Base-by-base conservation (phyloP, 2,797 vertebrate species). In the Micrastur ruficollis region DNA sequence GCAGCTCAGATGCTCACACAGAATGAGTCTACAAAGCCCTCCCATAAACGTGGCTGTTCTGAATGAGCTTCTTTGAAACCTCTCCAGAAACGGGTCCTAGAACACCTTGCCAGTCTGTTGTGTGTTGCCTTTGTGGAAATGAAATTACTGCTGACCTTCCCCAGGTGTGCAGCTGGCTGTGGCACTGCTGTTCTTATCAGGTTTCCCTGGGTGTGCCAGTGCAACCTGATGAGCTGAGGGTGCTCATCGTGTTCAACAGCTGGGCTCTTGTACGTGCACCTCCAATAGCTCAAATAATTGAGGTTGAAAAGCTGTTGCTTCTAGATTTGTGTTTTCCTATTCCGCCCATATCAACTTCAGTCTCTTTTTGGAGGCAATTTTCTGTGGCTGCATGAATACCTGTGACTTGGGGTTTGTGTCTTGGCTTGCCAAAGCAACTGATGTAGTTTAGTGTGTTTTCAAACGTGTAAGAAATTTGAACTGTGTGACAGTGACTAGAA, bases 31-130 rank as follows among this genome's bases (percentile, higher is more conserved):
- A 67, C 40, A 59, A 47, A 82, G 38, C 14, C 38, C 31, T 62
- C 21, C 62, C 27, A 27, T 53, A 10, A 58, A 31, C 1, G 23
- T 52, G 61, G 56, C 72, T 79, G 7, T 73, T 84, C 46, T 67
- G 42, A 82, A 89, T 26, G 13, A 44, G 23, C 52, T 62, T 4
- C 58, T 85, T 65, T 68, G 86, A 78, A 78, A 74, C 34, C 98
- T 98, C 97, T 95, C 97, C 98, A 98, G 98, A 98, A 98, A 97
- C 98, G 98, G 98, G 98, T 98, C 98, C 98, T 98, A 98, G 98
- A 98, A 97, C 98, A 70, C 40, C 19, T 97, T 98, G 97, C 98
- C 98, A 98, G 96, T 97, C 97, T 96, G 98, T 7, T 98, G 97
- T 97, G 98, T 97, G 96, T 98, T 98, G 97, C 96, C 97, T 97